Evolutionary conservation across 1,140 invertebrate genomes (phyloP), one percentile per base, ranked within the genome.

Genomic region (Muscidifurax raptorellus): DNA sequence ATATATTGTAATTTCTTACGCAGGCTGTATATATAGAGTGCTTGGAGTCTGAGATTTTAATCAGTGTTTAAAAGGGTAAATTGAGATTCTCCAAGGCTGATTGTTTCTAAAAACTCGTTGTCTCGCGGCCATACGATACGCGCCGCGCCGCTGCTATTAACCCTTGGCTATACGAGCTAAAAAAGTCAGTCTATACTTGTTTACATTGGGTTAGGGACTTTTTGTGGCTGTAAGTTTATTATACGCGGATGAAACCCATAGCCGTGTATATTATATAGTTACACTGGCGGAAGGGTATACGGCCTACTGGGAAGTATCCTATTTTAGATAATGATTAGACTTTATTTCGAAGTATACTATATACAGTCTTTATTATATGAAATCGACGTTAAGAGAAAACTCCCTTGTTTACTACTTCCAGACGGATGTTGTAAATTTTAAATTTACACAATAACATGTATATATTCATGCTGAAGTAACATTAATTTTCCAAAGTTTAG

Each of bases 81-180:
- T 89, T 87, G 84, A 89, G 88, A 89, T 89, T 87, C 80, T 18
- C 28, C 40, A 22, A 36, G 79, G 59, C 86, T 82, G 74, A 85
- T 75, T 80, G 87, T 77, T 78, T 83, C 13, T 25, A 78, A 83
- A 83, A 72, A 72, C 75, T 83, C 66, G 75, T 78, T 78, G 66
- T 47, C 76, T 40, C 13, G 15, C 59, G 5, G 44, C 40, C 10
- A 32, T 27, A 22, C 2, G 47, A 13, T 18, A 18, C 5, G 5
- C 18, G 13, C 47, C 13, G 1, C 18, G 18, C 47, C 40, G 9
- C 3, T 44, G 40, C 40, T 44, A 44, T 44, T 44, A 44, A 44
- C 40, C 40, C 40, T 44, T 18, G 13, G 18, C 15, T n/a, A 18
- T 0, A 13, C 1, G 47, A 52, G 47, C 25, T 69, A 13, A 44